These are phyloP conservation scores for Lepidurus apus DNA, from an alignment of 1,140 invertebrate genomes.

Conservation along the genomic window DNA sequence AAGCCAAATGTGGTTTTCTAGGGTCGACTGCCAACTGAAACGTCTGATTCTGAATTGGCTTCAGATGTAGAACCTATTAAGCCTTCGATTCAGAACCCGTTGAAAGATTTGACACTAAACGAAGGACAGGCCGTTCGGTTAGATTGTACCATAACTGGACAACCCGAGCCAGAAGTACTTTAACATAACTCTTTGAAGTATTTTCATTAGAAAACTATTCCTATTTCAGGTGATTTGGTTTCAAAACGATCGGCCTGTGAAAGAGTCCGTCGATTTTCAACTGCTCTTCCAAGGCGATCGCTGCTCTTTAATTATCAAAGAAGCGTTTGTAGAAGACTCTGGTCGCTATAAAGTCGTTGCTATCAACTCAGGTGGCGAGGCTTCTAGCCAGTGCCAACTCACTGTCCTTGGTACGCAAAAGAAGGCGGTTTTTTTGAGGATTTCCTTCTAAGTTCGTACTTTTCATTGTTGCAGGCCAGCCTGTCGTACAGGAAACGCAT, in stretches of 20 bases:
- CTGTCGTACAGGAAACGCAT: constrained; percentile 35
- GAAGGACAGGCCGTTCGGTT: constrained; percentile 66
- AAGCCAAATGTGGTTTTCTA: constrained; percentile 26
- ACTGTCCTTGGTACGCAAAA: constrained; percentile 45
- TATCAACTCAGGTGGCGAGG: constrained; percentile 70
- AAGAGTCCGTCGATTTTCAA: constrained; percentile 75
- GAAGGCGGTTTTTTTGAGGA: background rate
- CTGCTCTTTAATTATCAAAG: constrained; percentile 69
- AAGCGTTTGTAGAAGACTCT: constrained; percentile 66
- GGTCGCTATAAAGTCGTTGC: constrained; percentile 75
- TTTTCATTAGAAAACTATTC: constrained; percentile 18
- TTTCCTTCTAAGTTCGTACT: background rate
- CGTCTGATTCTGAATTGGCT: constrained; percentile 64
- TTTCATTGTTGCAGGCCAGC: background rate
- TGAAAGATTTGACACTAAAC: constrained; percentile 61
- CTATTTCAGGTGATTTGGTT: constrained; percentile 69
- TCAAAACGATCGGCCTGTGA: constrained; percentile 73
- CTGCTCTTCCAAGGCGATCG: constrained; percentile 72
- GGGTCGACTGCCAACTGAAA: constrained; percentile 61
- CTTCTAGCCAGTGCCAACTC: constrained; percentile 64
- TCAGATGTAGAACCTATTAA: constrained; percentile 64
- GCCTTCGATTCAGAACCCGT: constrained; percentile 63
- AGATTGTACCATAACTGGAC: constrained; percentile 74
- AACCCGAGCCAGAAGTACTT: constrained; percentile 71
- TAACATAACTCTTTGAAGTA: background rate